Percentiles rank a stretch among this genome's conserved stretches.
These are phyloP conservation scores for Mungos mungo DNA, from an alignment of 2,113 vertebrate species.

Conservation along the genomic window DNA sequence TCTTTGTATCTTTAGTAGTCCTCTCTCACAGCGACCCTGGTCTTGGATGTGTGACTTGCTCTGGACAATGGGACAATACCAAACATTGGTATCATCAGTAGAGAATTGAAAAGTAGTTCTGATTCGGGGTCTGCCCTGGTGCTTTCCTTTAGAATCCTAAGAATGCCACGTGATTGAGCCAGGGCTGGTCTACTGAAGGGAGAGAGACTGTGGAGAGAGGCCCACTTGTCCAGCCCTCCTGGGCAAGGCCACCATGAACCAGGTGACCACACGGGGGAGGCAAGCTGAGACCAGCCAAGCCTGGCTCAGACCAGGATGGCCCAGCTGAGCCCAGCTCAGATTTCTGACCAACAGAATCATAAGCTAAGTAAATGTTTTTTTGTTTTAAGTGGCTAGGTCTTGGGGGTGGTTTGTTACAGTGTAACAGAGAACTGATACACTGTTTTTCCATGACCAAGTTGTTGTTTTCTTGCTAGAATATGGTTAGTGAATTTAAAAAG, in stretches of 20 bases:
- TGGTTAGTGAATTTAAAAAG: constrained; percentile 15
- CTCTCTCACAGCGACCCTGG: not conserved
- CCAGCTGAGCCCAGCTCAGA: not conserved
- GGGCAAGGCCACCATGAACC: not conserved
- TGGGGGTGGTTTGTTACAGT: not conserved
- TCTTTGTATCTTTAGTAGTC: not conserved
- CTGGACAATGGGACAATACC: not conserved
- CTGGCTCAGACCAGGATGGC: not conserved
- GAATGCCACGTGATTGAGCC: not conserved
- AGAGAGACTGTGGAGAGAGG: not conserved
- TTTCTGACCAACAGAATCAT: not conserved
- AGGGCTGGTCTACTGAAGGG: no score
- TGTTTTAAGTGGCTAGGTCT: not conserved
- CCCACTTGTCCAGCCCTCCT: not conserved
- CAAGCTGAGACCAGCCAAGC: not conserved
- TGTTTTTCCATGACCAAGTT: not conserved
- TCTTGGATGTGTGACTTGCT: not conserved
- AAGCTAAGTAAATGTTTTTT: not conserved
- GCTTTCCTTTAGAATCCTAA: not conserved
- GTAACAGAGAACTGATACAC: not conserved
- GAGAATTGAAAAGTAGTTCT: not conserved
- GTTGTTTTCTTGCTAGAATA: not conserved
- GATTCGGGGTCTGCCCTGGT: not conserved
- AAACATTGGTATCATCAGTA: not conserved
- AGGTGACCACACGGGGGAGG: not conserved